Conservation (phyloP, 1,140 invertebrate species). For the Sweltsa coloradensis region DNA sequence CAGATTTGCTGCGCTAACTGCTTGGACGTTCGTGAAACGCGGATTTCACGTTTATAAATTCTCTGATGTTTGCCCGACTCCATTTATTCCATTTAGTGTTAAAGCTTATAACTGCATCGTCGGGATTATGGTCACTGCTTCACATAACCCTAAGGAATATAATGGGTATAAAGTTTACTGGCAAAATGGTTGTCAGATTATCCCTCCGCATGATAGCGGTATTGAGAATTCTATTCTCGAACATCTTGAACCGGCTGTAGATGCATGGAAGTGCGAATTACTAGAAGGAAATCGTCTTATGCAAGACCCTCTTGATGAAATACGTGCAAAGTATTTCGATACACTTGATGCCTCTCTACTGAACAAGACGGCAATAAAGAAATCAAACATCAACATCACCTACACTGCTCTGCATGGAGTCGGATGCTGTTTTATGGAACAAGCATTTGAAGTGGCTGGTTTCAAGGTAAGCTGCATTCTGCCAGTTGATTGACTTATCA, state of each 20-base stretch:
- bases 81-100: constrained; percentile 81
- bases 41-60: constrained; percentile 77
- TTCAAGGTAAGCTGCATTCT: constrained; percentile 60
- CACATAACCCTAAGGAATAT: constrained; percentile 97
- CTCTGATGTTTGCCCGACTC: constrained; percentile 75
- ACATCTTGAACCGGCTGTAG: constrained; percentile 58
- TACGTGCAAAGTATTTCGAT: constrained; percentile 53
- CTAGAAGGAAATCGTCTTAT: constrained; percentile 30
- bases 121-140: constrained; percentile 95
- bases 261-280: constrained; percentile 46
- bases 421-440: constrained; percentile 64
- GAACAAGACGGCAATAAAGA: constrained; percentile 41
- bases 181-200: constrained; percentile 80
- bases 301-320: constrained; percentile 41
- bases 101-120: constrained; percentile 52
- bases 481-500: too few species aligned
- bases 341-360: constrained; percentile 41
- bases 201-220: constrained; percentile 77
- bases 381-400: constrained; percentile 54
- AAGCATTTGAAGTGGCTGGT: constrained; percentile 61
- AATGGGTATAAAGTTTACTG: constrained; percentile 99
- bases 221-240: constrained; percentile 71
- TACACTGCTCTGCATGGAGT: constrained; percentile 99
- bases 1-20: constrained; percentile 85
- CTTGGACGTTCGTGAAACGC: constrained; percentile 65